Conservation (phyloP, 2,797 vertebrate species). For the Sparidentex hasta region DNA sequence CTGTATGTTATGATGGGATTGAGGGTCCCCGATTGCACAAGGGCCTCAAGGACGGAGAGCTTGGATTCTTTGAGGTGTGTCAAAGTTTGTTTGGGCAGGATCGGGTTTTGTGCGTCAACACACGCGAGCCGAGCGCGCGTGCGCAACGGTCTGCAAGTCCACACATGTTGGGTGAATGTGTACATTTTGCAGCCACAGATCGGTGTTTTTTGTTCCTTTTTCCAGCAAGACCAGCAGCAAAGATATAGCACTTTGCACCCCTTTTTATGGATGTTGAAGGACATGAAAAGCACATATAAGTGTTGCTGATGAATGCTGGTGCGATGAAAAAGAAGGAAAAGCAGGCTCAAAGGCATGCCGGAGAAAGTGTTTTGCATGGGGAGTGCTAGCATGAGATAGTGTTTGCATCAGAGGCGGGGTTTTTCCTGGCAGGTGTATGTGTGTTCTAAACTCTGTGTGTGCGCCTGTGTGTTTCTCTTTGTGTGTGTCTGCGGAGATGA, state of each 20-base stretch:
- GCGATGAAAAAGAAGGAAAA: conserved; percentile 24
- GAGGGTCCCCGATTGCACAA: conserved; percentile 18
- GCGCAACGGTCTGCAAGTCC: conserved; percentile 24
- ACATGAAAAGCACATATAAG: conserved; percentile 40
- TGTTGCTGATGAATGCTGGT: conserved; percentile 13
- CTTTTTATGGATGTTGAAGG: conserved; percentile 24
- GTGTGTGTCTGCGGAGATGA: conserved; percentile 11
- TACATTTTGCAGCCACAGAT: conserved; percentile 35
- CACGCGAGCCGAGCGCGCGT: conserved; percentile 20
- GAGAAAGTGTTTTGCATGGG: conserved; percentile 44
- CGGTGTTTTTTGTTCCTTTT: background rate
- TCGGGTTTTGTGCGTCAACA: conserved; percentile 35
- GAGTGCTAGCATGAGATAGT: conserved; percentile 31
- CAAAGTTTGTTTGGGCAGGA: conserved; percentile 44
- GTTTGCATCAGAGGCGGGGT: conserved; percentile 45
- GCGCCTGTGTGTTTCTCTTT: background rate
- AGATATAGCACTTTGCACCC: conserved; percentile 16
- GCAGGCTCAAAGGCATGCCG: conserved; percentile 21
- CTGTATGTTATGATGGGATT: conserved; percentile 19
- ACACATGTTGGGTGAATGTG: conserved; percentile 30
- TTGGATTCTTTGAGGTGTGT: conserved; percentile 16
- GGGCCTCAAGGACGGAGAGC: background rate
- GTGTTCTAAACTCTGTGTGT: conserved; percentile 7
- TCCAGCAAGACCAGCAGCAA: conserved; percentile 1
- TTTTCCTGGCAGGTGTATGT: conserved; percentile 41